Base-by-base conservation (phyloP, 2,797 vertebrate species). In the Typhlichthys subterraneus region DNA sequence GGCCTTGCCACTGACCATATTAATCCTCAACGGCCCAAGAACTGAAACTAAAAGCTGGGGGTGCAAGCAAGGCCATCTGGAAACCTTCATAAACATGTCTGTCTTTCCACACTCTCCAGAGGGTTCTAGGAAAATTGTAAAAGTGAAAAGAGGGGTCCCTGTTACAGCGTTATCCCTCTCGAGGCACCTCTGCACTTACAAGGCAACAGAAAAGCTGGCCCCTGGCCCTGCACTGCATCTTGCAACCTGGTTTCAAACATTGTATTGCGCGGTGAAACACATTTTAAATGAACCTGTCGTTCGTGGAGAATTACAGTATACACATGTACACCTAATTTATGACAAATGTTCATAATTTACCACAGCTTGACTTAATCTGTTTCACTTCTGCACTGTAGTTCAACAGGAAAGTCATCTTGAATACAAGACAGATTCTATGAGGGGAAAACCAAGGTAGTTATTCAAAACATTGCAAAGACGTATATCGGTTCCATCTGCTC, bases 31-130 rank as follows among this genome's bases (percentile, higher is more conserved):
- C 88, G 89, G 91, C 83, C 82, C 76, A 79, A 83, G 82, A 90
- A 89, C 87, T 89, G 86, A 90, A 89, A 87, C 84, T 82, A 85
- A 86, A 89, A 88, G 85, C 82, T 87, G 86, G 88, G 87, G 86
- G 88, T 89, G 86, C 88, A 91, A 89, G 80, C 72, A 52, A 76
- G 86, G 90, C 92, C 93, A 93, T 93, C 92, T 94, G 93, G 92
- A 93, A 93, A 88, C 80, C 87, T 92, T 92, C 90, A 93, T 91
- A 93, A 93, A 93, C 93, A 93, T 92, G 91, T 87, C 89, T 89
- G 87, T 92, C 91, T 93, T 91, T 93, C 89, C 82, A 85, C 81
- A 77, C 88, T 91, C 88, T 91, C 91, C 83, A 91, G 93, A 90
- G 90, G 87, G 87, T 92, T 92, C 90, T 91, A 92, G 87, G 89